Base-by-base conservation (phyloP, 2,113 vertebrate genomes). In the Leiothrix lutea region DNA sequence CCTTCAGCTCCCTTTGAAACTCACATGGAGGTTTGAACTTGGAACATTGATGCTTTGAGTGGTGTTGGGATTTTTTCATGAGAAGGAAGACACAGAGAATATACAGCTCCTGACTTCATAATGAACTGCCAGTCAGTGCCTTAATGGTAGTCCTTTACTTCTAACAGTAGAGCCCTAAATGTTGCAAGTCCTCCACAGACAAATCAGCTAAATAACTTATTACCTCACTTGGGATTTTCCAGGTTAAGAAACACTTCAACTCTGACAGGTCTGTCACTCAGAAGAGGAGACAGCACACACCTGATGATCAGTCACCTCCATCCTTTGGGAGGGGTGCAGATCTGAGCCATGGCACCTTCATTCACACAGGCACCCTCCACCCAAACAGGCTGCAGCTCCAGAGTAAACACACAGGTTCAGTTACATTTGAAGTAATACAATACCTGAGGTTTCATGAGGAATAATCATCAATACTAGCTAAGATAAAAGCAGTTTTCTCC, bases 351-450 rank as follows among this genome's bases (percentile, higher is more conserved):
- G 0, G 0, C 10, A 72, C 42, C 67, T 29, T 35, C 40, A 18
- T 33, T 35, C 40, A 18, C 25, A 36, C 57, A 81, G 12, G 45
- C 40, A 77, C 23, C 21, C 45, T 51, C 45, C 38, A 53, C 12
- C 26, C 23, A 2, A 73, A 45, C 8, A 56, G 40, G 6, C 35
- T 29, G 10, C 48, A 82, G 82, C 35, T 79, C 44, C 25, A n/a
- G 0, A 75, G 53, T 3, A 33, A 75, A 56, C 47, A 54, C 0
- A 0, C 2, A 40, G 48, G 5, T 26, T 75, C 48, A 44, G n/a
- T 35, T 47, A 54, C 19, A 56, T 17, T 0, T 57, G 20, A 48
- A 48, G 24, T 2, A 65, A 29, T 9, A 73, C 11, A 60, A 71
- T 81, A 33, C 16, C 57, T 45, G 31, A 8, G 3, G 33, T 42